These are phyloP conservation scores for Ceyx erithaca DNA, from an alignment of 2,797 vertebrate genomes.

Conservation along the genomic window DNA sequence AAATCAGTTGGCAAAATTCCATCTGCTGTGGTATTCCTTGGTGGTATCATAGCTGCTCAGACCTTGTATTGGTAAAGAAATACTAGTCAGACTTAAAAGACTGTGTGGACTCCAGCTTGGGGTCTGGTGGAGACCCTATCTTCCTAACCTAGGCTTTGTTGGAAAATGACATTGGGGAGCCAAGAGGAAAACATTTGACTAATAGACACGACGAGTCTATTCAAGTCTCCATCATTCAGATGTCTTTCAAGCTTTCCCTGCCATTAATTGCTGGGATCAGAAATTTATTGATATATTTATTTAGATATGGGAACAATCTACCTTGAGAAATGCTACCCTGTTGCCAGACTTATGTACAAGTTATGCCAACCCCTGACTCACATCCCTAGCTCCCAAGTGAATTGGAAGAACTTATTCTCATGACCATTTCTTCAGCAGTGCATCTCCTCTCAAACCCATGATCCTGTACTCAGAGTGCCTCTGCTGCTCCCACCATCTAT, in stretches of 20 bases:
- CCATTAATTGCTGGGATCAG: rapidly evolving
- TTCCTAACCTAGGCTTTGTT: not conserved
- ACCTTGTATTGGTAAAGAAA: not conserved
- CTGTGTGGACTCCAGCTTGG: rapidly evolving
- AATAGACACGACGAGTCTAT: not conserved
- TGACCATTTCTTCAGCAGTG: rapidly evolving
- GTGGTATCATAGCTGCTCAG: not conserved
- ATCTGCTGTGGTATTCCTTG: not conserved
- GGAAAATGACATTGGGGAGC: not conserved
- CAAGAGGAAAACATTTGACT: not conserved
- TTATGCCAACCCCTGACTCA: not conserved
- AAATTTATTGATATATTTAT: not conserved
- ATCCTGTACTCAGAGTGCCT: not conserved
- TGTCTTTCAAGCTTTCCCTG: not conserved
- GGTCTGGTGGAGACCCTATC: not conserved
- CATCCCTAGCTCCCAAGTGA: not conserved
- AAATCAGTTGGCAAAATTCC: not conserved
- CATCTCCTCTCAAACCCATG: not conserved
- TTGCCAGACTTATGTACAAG: not conserved
- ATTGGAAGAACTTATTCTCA: not conserved
- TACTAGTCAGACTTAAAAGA: not conserved
- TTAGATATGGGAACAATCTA: not conserved
- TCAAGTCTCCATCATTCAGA: not conserved
- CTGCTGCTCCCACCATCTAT: not conserved
- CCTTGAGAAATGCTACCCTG: not conserved